Percentiles rank a stretch among this genome's conserved stretches.
These are phyloP conservation scores for Halcyon chelicuti DNA, from an alignment of 2,797 vertebrate genomes.

Conservation along the genomic window DNA sequence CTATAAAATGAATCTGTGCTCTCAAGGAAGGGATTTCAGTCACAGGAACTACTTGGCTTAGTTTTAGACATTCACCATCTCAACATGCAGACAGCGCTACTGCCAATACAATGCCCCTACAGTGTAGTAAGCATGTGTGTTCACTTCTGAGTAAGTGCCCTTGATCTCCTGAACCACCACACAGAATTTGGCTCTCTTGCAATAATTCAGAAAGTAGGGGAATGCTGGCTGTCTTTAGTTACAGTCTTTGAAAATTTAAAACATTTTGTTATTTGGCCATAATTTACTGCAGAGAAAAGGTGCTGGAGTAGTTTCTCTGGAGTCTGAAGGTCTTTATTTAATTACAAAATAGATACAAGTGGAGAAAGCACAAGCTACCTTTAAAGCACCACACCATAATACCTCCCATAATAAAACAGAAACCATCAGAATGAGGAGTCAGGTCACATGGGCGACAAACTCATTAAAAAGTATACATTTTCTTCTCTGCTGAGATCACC, in stretches of 20 bases:
- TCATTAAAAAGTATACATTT: background rate
- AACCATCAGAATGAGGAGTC: background rate
- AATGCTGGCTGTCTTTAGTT: constrained; percentile 31
- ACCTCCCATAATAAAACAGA: background rate
- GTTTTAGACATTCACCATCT: background rate
- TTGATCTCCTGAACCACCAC: constrained; percentile 41
- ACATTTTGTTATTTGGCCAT: constrained; percentile 40
- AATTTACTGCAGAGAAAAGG: constrained; percentile 36
- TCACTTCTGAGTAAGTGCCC: constrained; percentile 14
- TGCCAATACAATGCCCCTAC: constrained; percentile 4
- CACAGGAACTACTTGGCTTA: constrained; percentile 2
- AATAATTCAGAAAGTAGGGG: constrained; percentile 14
- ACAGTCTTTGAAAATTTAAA: constrained; percentile 30
- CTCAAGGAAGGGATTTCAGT: constrained; percentile 29
- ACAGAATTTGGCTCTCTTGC: constrained; percentile 22
- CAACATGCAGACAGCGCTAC: background rate
- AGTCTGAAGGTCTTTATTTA: background rate
- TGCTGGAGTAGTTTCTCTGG: background rate
- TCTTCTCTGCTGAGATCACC: background rate
- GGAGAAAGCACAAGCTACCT: background rate
- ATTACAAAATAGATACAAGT: background rate
- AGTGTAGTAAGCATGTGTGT: background rate
- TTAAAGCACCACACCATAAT: background rate
- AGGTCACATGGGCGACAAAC: background rate
- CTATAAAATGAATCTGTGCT: background rate